These are phyloP conservation scores for Ptilodon capucinus DNA, from an alignment of 2,888 invertebrate genomes.

Conservation along the genomic window DNA sequence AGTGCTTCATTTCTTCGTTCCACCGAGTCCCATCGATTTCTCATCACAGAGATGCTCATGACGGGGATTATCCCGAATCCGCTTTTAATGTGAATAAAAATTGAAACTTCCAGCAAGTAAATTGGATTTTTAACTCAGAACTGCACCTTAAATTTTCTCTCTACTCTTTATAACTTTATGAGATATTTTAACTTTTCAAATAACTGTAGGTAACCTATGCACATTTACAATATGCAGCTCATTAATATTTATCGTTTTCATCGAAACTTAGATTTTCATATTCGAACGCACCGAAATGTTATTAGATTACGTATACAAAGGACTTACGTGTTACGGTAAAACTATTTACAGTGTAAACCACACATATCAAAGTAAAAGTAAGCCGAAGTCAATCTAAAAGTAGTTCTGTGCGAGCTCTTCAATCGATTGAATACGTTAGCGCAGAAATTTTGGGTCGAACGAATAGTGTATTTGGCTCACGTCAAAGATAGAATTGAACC, in stretches of 20 bases:
- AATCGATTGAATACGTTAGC: neutral
- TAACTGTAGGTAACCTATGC: neutral
- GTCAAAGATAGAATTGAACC: neutral
- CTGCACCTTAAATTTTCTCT: neutral
- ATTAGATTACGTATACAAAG: no score
- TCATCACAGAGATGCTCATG: conserved; percentile 27
- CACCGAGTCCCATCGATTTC: conserved; percentile 27
- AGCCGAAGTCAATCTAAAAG: neutral
- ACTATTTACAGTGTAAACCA: no score
- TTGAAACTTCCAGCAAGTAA: conserved; percentile 15
- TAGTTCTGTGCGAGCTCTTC: neutral
- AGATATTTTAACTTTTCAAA: neutral
- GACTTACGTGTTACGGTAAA: no score
- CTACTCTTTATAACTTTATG: neutral
- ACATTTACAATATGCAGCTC: neutral
- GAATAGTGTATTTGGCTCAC: neutral
- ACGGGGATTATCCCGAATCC: conserved; percentile 24
- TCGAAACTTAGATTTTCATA: neutral
- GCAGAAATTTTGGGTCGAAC: neutral
- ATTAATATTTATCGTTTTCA: no score
- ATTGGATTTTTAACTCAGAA: conserved; percentile 13
- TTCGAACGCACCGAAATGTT: neutral
- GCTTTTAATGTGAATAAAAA: conserved; percentile 19
- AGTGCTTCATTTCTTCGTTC: conserved; percentile 16
- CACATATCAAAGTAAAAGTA: neutral